Evolutionary conservation across 2,113 vertebrate species (phyloP), one percentile per base, ranked within the genome.

Genomic region (Aspiorhynchus laticeps): DNA sequence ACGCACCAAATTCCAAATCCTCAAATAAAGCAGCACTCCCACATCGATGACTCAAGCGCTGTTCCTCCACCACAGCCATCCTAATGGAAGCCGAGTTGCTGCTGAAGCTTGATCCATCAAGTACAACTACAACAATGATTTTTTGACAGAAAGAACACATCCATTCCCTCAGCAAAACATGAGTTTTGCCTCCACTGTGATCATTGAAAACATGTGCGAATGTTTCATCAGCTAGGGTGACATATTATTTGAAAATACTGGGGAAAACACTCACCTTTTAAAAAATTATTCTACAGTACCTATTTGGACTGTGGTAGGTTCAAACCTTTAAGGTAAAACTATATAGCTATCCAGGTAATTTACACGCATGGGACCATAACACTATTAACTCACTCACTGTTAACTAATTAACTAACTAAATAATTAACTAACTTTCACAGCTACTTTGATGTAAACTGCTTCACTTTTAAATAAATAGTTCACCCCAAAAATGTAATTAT

Each of bases 51-150:
- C 31, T 85, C 76, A 76, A 80, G 31, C 19, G n/a, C 67, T 21
- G 85, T 26, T 75, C 21, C 78, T 51, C 51, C 85, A 48, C 81
- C 65, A 61, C 46, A 61, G 74, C 77, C 51, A 3, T 85, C 33
- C 76, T 51, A 48, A 87, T 80, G 79, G 59, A 84, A 86, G 80
- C n/a, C 7, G 74, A 73, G 24, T 26, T 33, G 41, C 41, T 88
- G 65, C 63, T 56, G 80, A 53, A 86, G 19, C 53, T 69, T 84
- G 53, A 75, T 46, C 43, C 53, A 76, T 41, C 17, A 85, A 56
- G 41, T 53, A 76, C 53, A 85, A 56, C 67, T 53, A 76, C 63
- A 67, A 65, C 31, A 67, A 36, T 75, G 67, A 81, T 24, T 69
- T 46, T 80, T 87, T 67, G 76, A 86, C 73, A 56, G 63, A 80